These are phyloP conservation scores for Cynopterus sphinx DNA, from an alignment of 2,797 vertebrate species.

Conservation along the genomic window DNA sequence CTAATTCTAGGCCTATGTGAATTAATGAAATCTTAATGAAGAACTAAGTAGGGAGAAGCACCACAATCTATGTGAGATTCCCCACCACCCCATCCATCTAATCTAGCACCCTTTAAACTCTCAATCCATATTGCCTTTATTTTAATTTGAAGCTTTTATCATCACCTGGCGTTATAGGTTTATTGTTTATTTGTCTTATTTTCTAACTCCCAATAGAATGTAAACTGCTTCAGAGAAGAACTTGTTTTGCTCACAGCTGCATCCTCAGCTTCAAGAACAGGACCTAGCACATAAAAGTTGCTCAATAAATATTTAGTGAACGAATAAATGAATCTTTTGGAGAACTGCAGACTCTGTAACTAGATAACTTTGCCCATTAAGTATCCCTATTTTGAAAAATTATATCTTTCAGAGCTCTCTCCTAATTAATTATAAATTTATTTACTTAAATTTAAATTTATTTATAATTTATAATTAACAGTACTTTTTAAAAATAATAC, in stretches of 20 bases:
- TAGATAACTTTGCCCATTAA: neutral
- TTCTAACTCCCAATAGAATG: neutral
- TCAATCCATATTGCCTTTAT: neutral
- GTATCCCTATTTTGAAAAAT: neutral
- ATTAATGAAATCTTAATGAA: neutral
- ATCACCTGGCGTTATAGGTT: neutral
- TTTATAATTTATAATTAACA: neutral
- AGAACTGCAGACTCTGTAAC: neutral
- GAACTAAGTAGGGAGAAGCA: neutral
- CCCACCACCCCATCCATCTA: neutral
- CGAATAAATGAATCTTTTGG: neutral
- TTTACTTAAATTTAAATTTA: neutral
- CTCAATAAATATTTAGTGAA: slow-evolving; percentile 29
- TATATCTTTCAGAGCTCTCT: neutral
- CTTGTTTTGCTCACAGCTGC: neutral
- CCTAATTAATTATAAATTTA: neutral
- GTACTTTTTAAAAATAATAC: slow-evolving; percentile 16
- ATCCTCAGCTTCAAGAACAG: neutral
- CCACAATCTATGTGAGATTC: neutral
- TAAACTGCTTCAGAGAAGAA: neutral
- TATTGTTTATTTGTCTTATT: neutral
- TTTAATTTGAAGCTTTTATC: neutral
- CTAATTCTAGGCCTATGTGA: neutral
- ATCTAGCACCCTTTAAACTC: neutral
- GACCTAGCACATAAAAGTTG: neutral